Evolutionary conservation across 1,140 invertebrate genomes (phyloP), one percentile per base, ranked within the genome.

Genomic region (Rhizoglyphus robini): DNA sequence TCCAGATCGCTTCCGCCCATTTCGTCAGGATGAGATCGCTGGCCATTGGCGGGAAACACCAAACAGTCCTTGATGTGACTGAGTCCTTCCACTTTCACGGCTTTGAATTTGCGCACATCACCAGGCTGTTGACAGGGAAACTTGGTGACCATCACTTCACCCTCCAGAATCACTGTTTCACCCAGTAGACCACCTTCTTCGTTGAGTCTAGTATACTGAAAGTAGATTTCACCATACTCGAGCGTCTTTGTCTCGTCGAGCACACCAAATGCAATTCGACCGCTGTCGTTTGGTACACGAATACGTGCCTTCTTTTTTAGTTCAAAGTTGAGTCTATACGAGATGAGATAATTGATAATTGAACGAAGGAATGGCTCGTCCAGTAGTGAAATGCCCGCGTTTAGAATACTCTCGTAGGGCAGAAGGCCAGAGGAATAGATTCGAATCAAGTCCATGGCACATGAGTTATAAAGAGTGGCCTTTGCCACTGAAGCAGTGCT

Each of bases 111-210:
- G 13, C 68, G 48, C 15, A 69, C 62, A 63, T 69, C 69, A 3
- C 64, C 68, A 5, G 68, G 68, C 38, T 66, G 68, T 4, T 66
- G 47, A 54, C 69, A 70, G 23, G 68, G 69, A 54, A 47, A 64
- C 61, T 66, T 70, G 4, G 69, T 72, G 3, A 77, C 70, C 60
- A 77, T 38, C 18, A 76, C 70, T 32, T 58, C 31, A 27, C 67
- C 67, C 63, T 25, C 32, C 36, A 60, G 31, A 36, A 34, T 63
- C 60, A 47, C 15, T 47, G 47, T 59, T 2, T n/a, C 4, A 47
- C 4, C 13, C 32, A 51, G 31, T 38, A 18, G 13, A 20, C 8
- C 48, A 29, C 61, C 61, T n/a, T 41, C n/a, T 1, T 5, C 0
- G 4, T 65, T 58, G n/a, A 34, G 46, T 36, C 67, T 59, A 30